A percentile compares a stretch with the other conserved stretches of the same genome.
Evolutionary conservation across 2,113 vertebrate genomes (phyloP).

Genomic region (Anguilla rostrata): DNA sequence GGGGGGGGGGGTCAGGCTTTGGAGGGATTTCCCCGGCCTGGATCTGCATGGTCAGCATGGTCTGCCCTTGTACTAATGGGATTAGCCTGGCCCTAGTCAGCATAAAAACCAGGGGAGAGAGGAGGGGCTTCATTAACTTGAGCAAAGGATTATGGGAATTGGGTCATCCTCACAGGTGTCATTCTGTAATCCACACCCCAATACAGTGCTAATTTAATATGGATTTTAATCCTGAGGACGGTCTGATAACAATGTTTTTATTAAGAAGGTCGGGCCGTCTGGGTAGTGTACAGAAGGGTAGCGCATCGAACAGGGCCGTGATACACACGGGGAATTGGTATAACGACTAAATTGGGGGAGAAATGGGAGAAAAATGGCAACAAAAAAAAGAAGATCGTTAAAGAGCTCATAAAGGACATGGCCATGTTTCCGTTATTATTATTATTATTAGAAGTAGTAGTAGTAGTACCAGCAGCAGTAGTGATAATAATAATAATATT

Average conservation of each 20-base stretch:
- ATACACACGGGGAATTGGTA: no score
- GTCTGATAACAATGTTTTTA: background rate
- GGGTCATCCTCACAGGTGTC: conserved; percentile 56
- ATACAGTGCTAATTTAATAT: background rate
- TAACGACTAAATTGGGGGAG: no score
- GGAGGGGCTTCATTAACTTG: conserved; percentile 54
- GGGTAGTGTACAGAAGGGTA: no score
- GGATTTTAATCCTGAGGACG: background rate
- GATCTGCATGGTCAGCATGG: conserved; percentile 57
- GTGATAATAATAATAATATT: no score
- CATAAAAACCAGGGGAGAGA: background rate
- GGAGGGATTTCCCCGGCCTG: conserved; percentile 37
- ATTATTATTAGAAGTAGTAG: no score
- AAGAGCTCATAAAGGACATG: background rate
- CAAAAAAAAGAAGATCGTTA: background rate
- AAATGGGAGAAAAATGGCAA: no score
- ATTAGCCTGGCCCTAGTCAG: conserved; percentile 50
- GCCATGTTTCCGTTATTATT: background rate
- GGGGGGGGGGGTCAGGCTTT: conserved; percentile 40
- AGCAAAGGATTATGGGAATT: conserved; percentile 66
- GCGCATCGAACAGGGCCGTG: no score
- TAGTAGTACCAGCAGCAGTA: no score
- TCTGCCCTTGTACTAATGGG: conserved; percentile 63
- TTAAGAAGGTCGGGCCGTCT: background rate
- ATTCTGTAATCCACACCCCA: background rate